phyloP scores from a whole-genome alignment of 1,140 invertebrate genomes.

The Cepaea nemoralis region DNA sequence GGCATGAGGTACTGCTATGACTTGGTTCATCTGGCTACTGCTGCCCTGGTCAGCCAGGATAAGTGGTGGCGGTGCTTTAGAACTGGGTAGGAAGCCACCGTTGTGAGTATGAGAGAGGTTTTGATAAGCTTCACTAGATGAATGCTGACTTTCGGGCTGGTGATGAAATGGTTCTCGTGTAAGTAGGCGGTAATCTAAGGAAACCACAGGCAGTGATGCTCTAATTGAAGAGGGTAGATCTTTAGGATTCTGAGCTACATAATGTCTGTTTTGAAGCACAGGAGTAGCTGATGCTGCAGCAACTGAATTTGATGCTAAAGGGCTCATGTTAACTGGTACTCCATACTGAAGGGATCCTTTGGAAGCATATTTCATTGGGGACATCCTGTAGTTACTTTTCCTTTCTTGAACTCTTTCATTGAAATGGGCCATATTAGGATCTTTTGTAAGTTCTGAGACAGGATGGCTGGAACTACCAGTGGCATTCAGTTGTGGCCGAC shows the following conservation, averaged over 20 bases:
- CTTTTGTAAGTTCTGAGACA: background rate
- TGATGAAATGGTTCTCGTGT: too few relatives aligned
- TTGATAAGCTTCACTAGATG: background rate
- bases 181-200: too few relatives aligned
- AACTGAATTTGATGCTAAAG: too few relatives aligned
- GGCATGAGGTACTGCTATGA: slow-evolving; percentile 21
- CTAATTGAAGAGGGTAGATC: too few relatives aligned
- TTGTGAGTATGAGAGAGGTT: background rate
- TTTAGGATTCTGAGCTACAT: too few relatives aligned
- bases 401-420: too few relatives aligned
- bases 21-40: background rate
- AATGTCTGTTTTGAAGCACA: background rate
- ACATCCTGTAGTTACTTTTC: background rate
- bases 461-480: background rate
- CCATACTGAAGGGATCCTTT: slow-evolving; percentile 5
- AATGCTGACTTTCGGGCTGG: background rate
- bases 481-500: slow-evolving; percentile 28
- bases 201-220: too few relatives aligned
- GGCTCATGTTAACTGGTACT: too few relatives aligned
- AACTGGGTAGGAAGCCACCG: too few relatives aligned
- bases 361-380: slow-evolving; percentile 17
- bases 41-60: slow-evolving; percentile 18
- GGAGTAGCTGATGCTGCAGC: background rate
- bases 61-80: slow-evolving; percentile 37
- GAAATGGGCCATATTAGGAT: background rate